Evolutionary conservation across 2,797 vertebrate genomes (phyloP).

Genomic region (Aphelocoma californica): DNA sequence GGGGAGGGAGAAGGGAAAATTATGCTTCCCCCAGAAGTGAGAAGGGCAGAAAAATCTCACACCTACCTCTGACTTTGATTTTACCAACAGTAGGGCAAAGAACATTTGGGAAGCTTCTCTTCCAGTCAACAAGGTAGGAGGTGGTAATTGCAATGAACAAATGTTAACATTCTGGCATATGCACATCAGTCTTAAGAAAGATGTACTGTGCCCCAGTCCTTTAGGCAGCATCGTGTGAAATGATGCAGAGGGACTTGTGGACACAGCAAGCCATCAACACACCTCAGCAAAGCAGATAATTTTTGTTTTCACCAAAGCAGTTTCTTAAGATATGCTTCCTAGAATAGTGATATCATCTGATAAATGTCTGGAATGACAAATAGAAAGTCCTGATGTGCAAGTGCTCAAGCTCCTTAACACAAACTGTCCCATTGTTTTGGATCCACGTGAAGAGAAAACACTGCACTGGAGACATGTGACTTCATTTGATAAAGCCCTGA

Average conservation of each 20-base stretch:
- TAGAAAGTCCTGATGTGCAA: not conserved
- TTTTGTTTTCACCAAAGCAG: not conserved
- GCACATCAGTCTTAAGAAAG: not conserved
- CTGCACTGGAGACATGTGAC: not conserved
- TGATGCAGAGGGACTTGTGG: not conserved
- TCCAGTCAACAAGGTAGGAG: not conserved
- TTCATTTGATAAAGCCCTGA: not conserved
- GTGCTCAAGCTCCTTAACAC: not conserved
- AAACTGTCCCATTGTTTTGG: not conserved
- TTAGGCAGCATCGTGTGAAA: not conserved
- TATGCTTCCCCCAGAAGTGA: not conserved
- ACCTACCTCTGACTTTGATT: not conserved
- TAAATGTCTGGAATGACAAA: not conserved
- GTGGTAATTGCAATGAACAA: not conserved
- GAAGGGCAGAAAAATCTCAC: not conserved
- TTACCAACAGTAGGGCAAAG: not conserved
- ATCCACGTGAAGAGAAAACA: not conserved
- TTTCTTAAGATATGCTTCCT: not conserved
- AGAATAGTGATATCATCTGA: not conserved
- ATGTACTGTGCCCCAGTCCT: not conserved
- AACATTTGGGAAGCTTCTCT: not conserved
- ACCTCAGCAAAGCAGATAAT: not conserved
- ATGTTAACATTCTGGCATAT: not conserved
- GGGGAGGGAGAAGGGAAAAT: not conserved
- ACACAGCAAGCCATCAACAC: not conserved